Percentiles rank a stretch among this genome's conserved stretches.
Conservation (phyloP, 2,888 invertebrate genomes). For the Netelia melanura region DNA sequence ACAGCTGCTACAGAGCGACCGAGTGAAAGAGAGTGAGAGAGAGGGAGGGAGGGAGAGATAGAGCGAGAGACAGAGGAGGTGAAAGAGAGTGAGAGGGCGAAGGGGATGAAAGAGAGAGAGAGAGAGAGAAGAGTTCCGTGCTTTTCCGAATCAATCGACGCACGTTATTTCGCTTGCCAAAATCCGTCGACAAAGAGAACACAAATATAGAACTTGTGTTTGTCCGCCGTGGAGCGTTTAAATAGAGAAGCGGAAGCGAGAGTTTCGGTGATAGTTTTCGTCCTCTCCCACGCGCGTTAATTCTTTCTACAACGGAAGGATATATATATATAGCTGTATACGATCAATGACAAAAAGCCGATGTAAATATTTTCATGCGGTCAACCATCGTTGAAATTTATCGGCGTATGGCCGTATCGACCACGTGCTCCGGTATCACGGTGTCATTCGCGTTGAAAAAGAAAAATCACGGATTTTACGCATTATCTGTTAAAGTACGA, state of each 20-base stretch:
- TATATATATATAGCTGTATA: neutral
- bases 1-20: conserved; percentile 40
- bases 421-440: neutral
- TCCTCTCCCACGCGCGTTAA: neutral
- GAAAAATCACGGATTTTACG: neutral
- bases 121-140: neutral
- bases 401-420: neutral
- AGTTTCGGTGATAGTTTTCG: neutral
- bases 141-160: conserved; percentile 65
- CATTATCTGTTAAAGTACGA: neutral
- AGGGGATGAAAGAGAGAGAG: neutral
- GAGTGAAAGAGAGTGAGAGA: neutral
- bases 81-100: neutral
- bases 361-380: neutral
- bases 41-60: neutral
- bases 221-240: conserved; percentile 17
- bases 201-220: conserved; percentile 20
- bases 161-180: conserved; percentile 67
- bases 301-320: neutral
- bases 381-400: neutral
- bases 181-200: conserved; percentile 61
- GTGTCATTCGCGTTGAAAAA: neutral
- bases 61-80: conserved; percentile 10
- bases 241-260: conserved; percentile 7
- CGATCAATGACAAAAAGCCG: neutral